Evolutionary conservation across 2,113 vertebrate genomes (phyloP), one percentile per base, ranked within the genome.

Genomic region (Neolamprologus tretocephalus): DNA sequence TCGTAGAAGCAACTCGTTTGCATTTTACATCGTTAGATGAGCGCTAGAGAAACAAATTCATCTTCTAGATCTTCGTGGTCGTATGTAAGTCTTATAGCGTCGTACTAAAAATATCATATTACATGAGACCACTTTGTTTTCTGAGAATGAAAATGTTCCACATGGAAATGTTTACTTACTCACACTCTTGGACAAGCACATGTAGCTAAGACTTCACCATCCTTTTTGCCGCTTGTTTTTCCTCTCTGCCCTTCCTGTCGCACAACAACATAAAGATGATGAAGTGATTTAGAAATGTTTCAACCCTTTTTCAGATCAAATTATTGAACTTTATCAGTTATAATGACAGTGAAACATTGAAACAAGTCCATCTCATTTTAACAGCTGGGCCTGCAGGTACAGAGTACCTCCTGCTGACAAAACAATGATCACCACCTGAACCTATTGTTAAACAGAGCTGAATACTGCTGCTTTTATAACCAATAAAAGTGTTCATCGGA

Each of bases 361-460:
- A 21, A 51, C 7, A 8, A 17, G 16, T 35, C 55, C 57, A 23
- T 55, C 45, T 51, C 68, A 35, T 79, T 1, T 73, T 14, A 73
- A 37, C 5, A 51, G 26, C 8, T 81, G 49, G 61, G 58, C 71
- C 82, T 81, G 26, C 16, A 37, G 84, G 58, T 82, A 81, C 68
- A 12, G 58, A 82, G 1, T 37, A 84, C 84, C 83, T 83, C 89
- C 89, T 82, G 87, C 82, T 91, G 78, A 55, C 89, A 58, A 82
- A 87, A 49, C 90, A 82, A 89, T 33, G 79, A 87, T 87, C 84
- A 88, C 86, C 86, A 89, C 79, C 92, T 92, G 89, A 93, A 84
- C 80, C 31, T 80, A 28, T 75, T 61, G 86, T 84, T 89, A 26
- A 83, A 82, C 85, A 21, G 75, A 78, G 51, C 85, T 68, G 85